Evolutionary conservation across 2,888 invertebrate genomes (phyloP), one percentile per base, ranked within the genome.

Genomic region (Tinea pellionella): DNA sequence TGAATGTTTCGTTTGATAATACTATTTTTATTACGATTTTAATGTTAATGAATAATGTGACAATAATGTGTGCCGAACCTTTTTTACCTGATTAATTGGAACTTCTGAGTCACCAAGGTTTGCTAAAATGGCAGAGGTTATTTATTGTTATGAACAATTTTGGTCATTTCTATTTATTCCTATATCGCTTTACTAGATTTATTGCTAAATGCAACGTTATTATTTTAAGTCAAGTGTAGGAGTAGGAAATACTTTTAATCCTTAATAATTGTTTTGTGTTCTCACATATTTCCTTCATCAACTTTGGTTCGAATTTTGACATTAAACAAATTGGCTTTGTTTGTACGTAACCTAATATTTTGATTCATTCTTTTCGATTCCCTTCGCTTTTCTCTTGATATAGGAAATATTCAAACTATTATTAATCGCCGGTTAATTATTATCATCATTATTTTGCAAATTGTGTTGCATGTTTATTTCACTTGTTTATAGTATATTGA

Each of bases 1-100:
- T 47, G 13, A 47, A 47, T 47, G 47, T 47, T 15, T 9, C 13
- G n/a, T 47, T 47, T 15, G 13, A 47, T 47, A 16, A 15, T 47
- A 47, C 24, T 19, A 19, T 53, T 53, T 47, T 53, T 19, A 24
- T 24, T 53, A 24, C 24, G 16, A 6, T 53, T 53, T 53, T 19
- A 53, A 53, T 2, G 13, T 19, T 19, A 7, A 24, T 75, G 73
- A 64, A 74, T 73, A 65, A 73, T 77, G 79, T 79, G 87, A 84
- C 83, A 85, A 87, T 87, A 87, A 87, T 87, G 87, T 74, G 79
- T 83, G 85, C 79, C 77, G 82, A 80, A 78, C 75, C 75, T 75
- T 79, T 80, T 83, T 78, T 82, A 82, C 80, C 80, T 66, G 83
- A 80, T 68, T 84, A 77, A 79, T 71, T 75, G 71, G 70, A 71